Evolutionary conservation across 2,797 vertebrate species (phyloP), one percentile per base, ranked within the genome.

Genomic region (Epinephelus malabaricus): DNA sequence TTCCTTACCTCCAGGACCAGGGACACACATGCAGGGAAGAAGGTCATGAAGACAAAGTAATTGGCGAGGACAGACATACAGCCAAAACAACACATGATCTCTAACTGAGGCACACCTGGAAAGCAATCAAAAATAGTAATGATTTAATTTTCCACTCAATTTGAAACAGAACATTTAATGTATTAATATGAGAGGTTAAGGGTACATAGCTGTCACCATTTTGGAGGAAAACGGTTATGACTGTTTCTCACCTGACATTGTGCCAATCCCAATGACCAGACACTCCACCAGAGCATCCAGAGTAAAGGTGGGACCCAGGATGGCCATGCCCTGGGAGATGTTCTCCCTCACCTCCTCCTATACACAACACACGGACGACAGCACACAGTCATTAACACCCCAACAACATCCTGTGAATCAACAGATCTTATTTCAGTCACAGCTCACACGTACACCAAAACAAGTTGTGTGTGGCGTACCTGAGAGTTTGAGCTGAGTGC

Each of bases 341-440:
- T 99, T 99, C 88, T 99, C 98, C 91, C 98, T 96, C 76, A 99
- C 98, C 95, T 99, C 98, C 92, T 99, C 98, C 98, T 99, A 40
- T 11, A 56, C 14, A 43, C 64, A 7, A 67, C n/a, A 63, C 45
- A 77, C 2, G 0, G 1, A 19, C 1, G 19, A 81, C 34, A 10
- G 76, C 5, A 86, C 38, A 10, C 27, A 30, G 18, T 79, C 55
- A 76, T 21, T 2, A 25, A 80, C 46, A 23, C 25, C 7, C 27
- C n/a, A 23, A 17, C 6, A 10, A 38, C 7, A 9, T 23, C 3
- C 46, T 19, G 14, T 19, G 4, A 65, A 25, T 15, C n/a, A 10
- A 25, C 7, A 4, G n/a, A 49, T 43, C 4, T 23, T 6, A 19
- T 21, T 11, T 68, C 13, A 9, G 14, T 9, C 15, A 17, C 19